Evolutionary conservation across 2,888 invertebrate species (phyloP).

Genomic region (Anodontia alba): DNA sequence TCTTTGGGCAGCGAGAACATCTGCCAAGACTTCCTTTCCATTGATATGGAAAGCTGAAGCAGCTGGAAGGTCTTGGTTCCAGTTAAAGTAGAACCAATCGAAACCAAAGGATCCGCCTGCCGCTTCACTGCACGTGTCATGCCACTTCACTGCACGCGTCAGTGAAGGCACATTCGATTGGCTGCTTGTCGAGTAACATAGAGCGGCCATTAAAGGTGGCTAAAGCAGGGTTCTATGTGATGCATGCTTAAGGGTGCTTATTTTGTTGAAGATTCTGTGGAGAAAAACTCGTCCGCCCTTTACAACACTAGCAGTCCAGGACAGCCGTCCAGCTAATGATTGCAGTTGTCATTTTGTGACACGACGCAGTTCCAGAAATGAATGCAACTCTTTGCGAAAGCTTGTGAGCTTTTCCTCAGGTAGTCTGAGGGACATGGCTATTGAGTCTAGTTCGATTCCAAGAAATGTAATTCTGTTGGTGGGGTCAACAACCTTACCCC

Average conservation of each 20-base stretch:
- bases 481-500: slow-evolving; percentile 32
- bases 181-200: slow-evolving; percentile 25
- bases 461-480: not conserved
- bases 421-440: not conserved
- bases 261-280: not conserved
- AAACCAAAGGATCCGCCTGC: slow-evolving; percentile 20
- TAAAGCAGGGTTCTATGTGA: slow-evolving; percentile 26
- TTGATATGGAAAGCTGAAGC: slow-evolving; percentile 29
- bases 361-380: not conserved
- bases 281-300: not conserved
- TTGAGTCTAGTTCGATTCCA: not conserved
- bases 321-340: not conserved
- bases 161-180: slow-evolving; percentile 15
- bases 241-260: not conserved
- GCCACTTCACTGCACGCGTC: slow-evolving; percentile 28
- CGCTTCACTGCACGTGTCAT: slow-evolving; percentile 22
- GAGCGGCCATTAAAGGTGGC: slow-evolving; percentile 33
- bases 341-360: not conserved
- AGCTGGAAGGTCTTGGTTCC: slow-evolving; percentile 26
- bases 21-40: slow-evolving; percentile 16
- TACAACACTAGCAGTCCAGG: not conserved
- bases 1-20: not conserved
- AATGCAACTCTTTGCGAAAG: not conserved
- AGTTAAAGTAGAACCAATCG: slow-evolving; percentile 29
- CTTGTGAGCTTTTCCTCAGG: not conserved